Evolutionary conservation across 2,113 vertebrate genomes (phyloP).

Genomic region (Gorsachius goisagi): DNA sequence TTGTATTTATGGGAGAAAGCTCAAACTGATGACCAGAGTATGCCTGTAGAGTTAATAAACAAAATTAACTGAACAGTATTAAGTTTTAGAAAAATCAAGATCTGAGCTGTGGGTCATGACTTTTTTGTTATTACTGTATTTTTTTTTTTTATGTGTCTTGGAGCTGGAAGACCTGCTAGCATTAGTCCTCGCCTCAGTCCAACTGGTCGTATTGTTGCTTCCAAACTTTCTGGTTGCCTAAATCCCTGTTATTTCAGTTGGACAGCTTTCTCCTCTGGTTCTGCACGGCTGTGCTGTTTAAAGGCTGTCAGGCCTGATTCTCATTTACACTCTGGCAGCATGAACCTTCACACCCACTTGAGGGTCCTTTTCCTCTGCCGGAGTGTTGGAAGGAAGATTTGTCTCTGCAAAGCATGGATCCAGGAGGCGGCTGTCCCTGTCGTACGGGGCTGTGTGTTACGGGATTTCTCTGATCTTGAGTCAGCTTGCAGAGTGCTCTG

Average conservation of each 20-base stretch:
- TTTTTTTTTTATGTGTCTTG: neutral
- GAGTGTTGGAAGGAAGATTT: neutral
- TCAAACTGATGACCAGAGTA: neutral
- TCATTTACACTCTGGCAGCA: conserved; percentile 7
- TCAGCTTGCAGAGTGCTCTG: neutral
- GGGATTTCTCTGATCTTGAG: neutral
- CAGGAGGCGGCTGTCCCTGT: neutral
- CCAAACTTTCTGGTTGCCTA: neutral
- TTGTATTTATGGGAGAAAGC: neutral
- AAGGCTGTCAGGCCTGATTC: conserved; percentile 32
- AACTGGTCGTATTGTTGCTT: neutral
- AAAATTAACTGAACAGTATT: neutral
- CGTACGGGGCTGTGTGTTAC: accelerated
- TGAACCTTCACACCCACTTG: neutral
- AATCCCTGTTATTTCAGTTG: neutral
- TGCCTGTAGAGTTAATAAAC: neutral
- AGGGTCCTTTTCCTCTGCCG: neutral
- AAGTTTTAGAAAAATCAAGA: neutral
- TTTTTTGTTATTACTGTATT: neutral
- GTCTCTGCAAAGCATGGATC: neutral
- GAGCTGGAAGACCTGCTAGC: neutral
- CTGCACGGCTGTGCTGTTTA: neutral
- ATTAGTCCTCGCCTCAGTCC: neutral
- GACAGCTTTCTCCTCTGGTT: neutral
- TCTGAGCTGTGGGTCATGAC: neutral